Base-by-base conservation (phyloP, 2,888 invertebrate genomes). In the Dendrolimus pini region DNA sequence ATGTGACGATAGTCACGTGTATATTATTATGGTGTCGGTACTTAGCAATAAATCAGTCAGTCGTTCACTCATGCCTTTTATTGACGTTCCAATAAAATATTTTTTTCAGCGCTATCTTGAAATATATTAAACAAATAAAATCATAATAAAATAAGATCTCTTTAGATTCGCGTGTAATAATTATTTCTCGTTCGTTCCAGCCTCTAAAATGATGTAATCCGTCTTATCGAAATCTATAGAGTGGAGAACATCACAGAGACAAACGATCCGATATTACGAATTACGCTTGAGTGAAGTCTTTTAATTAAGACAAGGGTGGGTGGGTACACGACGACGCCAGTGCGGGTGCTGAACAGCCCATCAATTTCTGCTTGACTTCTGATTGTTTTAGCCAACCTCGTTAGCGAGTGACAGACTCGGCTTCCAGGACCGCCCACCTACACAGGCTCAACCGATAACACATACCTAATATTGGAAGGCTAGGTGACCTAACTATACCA, bases 251-350 rank as follows among this genome's bases (percentile, higher is more conserved):
- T 78, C 73, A 72, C 67, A 65, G 67, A 72, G 77, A 77, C 78
- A 77, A 81, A 79, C 77, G 77, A 75, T 74, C 72, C 82, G 74
- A 85, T 88, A 85, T 84, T 82, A 81, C 82, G 74, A 81, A 77
- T 78, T 77, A 80, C 85, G 85, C 74, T 77, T 83, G 83, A 88
- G 74, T 85, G 85, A 84, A 86, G 84, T 80, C 83, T 88, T 89
- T 89, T 89, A 88, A 88, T 89, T 89, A 88, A 87, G 75, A 47
- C 47, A 47, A 47, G 47, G 47, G 71, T 67, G 47, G 47, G 71
- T 67, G 65, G 68, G 70, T 68, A 67, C 70, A 68, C 71, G 69
- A 66, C 70, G 63, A 67, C 70, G 67, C 68, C 72, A 68, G 68
- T 69, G 69, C 69, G 75, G 72, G 72, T 67, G 75, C 70, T 69